Conservation (phyloP, 1,140 invertebrate genomes). For the Heliconius eleuchia region DNA sequence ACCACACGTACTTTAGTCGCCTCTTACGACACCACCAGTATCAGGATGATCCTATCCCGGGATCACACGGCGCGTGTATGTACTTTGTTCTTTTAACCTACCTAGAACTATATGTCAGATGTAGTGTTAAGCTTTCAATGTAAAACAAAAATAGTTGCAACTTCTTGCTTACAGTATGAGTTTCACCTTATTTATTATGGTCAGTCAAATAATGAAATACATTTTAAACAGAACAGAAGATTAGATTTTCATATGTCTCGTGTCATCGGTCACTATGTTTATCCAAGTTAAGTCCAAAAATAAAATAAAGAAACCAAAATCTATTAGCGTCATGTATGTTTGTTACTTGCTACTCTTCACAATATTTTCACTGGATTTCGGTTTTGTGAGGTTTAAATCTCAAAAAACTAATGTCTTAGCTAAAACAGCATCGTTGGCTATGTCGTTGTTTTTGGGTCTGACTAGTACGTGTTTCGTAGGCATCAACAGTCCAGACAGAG, state of each 20-base stretch:
- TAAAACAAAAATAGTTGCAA: too few relatives aligned
- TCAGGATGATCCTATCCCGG: too few relatives aligned
- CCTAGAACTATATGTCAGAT: too few relatives aligned
- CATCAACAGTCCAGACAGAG: background rate
- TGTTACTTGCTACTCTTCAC: background rate
- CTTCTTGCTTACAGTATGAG: background rate
- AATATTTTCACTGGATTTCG: background rate
- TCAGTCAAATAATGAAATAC: background rate
- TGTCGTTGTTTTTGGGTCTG: background rate
- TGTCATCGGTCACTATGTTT: background rate
- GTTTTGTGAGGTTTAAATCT: background rate
- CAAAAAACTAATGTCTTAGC: background rate
- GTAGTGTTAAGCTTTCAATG: too few relatives aligned
- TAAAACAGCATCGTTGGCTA: background rate
- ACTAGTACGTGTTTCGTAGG: background rate
- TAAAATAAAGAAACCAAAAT: background rate
- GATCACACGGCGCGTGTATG: too few relatives aligned
- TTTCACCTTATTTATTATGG: background rate
- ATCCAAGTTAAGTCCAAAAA: background rate
- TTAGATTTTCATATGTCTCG: background rate
- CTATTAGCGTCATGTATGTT: background rate
- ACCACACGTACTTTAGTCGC: too few relatives aligned
- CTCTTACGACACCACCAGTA: too few relatives aligned
- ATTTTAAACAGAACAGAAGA: background rate
- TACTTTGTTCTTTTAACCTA: too few relatives aligned